These are phyloP conservation scores for Macroramphosus scolopax DNA, from an alignment of 2,797 vertebrate species.

Conservation along the genomic window DNA sequence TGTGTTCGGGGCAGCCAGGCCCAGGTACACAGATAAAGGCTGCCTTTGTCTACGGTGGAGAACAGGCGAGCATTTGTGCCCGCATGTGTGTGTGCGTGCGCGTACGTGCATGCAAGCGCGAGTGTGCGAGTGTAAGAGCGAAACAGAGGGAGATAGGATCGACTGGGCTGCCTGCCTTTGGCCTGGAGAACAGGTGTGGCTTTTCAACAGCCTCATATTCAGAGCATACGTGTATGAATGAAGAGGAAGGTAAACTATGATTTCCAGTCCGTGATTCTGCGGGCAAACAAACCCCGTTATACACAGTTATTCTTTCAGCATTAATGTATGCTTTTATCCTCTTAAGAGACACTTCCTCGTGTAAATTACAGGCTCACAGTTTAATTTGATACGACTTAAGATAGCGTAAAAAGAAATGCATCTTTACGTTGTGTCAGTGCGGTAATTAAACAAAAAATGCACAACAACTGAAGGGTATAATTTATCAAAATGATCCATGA, in stretches of 20 bases:
- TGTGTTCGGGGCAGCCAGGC: slow-evolving; percentile 67
- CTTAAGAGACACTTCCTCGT: not conserved
- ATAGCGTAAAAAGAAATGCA: slow-evolving; percentile 12
- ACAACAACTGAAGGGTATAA: not conserved
- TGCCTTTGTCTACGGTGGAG: slow-evolving; percentile 72
- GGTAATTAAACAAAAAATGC: slow-evolving; percentile 8
- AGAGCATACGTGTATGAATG: slow-evolving; percentile 19
- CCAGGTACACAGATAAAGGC: slow-evolving; percentile 69
- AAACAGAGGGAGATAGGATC: slow-evolving; percentile 30
- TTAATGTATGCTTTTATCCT: not conserved
- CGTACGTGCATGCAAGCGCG: slow-evolving; percentile 7
- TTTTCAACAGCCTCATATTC: slow-evolving; percentile 49
- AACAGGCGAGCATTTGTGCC: slow-evolving; percentile 80
- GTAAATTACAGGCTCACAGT: slow-evolving; percentile 11
- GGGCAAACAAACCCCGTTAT: slow-evolving; percentile 9
- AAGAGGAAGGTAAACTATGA: slow-evolving; percentile 29
- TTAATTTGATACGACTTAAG: slow-evolving; percentile 3
- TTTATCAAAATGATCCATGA: not conserved
- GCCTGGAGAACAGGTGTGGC: slow-evolving; percentile 56
- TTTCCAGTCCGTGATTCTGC: slow-evolving; percentile 23
- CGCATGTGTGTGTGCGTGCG: slow-evolving; percentile 10
- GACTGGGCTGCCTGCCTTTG: slow-evolving; percentile 25
- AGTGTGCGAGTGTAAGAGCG: slow-evolving; percentile 2
- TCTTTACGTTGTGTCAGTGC: slow-evolving; percentile 9
- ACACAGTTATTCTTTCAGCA: slow-evolving; percentile 4